Evolutionary conservation across 2,888 invertebrate genomes (phyloP), one percentile per base, ranked within the genome.

Genomic region (Oxycera nigricornis): DNA sequence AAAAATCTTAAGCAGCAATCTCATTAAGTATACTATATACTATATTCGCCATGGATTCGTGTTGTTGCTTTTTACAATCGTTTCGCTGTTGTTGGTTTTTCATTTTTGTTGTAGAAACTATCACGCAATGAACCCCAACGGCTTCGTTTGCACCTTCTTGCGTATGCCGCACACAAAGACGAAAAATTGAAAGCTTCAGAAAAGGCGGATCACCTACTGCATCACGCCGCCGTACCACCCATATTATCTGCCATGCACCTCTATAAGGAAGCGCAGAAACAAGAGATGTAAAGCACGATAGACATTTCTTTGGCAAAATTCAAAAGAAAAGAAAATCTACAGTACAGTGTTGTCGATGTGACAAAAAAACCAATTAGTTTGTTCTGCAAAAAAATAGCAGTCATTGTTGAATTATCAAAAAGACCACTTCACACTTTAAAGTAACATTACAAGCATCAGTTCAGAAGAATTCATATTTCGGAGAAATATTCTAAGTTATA

Each of bases 1-100:
- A 17, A 39, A 41, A 65, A 65, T 65, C 65, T 39, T 65, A 65
- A 65, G 65, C 65, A 65, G 39, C 65, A 65, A 65, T 41, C 65
- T 41, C 65, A 65, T 65, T 65, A 65, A 65, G 41, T 65, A 65
- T 24, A 65, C 65, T 30, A 28, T 59, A 28, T 59, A 28, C n/a
- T 7, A 9, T 11, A 35, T 35, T 35, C 22, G 52, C 57, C 1
- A 28, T 57, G 17, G 20, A n/a, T 46, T 46, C 3, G 11, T 46
- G 46, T 46, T 46, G 46, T 46, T 11, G 24, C 55, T 55, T 55
- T 55, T 4, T 46, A 11, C 22, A 9, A 20, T 17, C 14, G 62
- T 62, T n/a, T 35, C n/a, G 22, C 9, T 65, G 14, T 39, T 20
- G 35, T 31, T 20, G n/a, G n/a, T 24, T 41, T 65, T 39, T 22